Evolutionary conservation across 2,888 invertebrate species (phyloP), one percentile per base, ranked within the genome.

Genomic region (Acanthacorydalis orientalis): DNA sequence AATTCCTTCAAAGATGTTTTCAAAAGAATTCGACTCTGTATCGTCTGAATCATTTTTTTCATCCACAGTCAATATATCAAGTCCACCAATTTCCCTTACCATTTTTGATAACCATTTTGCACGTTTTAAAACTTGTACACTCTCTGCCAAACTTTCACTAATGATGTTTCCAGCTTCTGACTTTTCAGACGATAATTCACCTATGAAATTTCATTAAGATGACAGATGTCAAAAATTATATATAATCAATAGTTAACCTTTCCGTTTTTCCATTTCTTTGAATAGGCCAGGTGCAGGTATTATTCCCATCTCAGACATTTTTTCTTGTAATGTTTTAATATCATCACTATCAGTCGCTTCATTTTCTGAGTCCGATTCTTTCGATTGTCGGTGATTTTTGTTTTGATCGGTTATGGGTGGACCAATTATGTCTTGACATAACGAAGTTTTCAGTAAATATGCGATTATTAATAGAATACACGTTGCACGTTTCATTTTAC

Each of bases 1-100:
- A 42, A 70, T 64, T 52, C 73, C 72, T 43, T 72, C 59, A 31
- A 73, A 32, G 14, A 42, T 43, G 4, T 75, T 73, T 50, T 70
- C 68, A 1, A 66, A 64, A 43, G 68, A 63, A 42, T 68, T 65
- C 31, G 66, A 63, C 15, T 58, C 32, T 53, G 65, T 67, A 64
- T 68, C 53, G 38, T 49, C 57, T 48, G 48, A 56, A 16, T 55
- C 52, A n/a, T 54, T 54, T 43, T 54, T 56, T 52, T 58, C 67
- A 44, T 52, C 57, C 31, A 64, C 58, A 32, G 66, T 64, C 0
- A 63, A 57, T 44, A 66, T 68, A 46, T 64, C 59, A n/a, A 61
- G 48, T 7, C 57, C 55, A 46, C 63, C 63, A 31, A 64, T 60
- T 59, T 58, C 73, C 56, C 52, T 70, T 48, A 59, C 68, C 67